Evolutionary conservation across 2,797 vertebrate species (phyloP).

Genomic region (Aeoliscus strigatus): DNA sequence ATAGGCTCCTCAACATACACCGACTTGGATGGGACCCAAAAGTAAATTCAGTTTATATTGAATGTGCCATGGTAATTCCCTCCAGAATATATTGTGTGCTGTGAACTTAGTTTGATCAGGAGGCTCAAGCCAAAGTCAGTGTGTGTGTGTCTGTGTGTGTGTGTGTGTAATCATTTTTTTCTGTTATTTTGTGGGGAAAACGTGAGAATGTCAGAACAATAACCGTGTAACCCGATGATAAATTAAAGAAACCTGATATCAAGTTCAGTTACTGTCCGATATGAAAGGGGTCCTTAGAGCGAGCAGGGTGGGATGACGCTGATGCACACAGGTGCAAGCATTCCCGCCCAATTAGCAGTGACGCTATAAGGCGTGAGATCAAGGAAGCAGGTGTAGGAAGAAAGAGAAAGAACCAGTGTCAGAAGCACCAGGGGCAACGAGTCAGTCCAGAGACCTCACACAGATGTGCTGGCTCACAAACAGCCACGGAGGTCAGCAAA

Average conservation of each 20-base stretch:
- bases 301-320: slow-evolving; percentile 40
- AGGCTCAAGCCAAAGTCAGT: slow-evolving; percentile 38
- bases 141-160: slow-evolving; percentile 33
- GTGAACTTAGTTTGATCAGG: slow-evolving; percentile 49
- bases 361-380: slow-evolving; percentile 47
- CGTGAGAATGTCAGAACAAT: background rate
- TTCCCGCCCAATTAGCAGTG: slow-evolving; percentile 60
- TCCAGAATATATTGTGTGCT: slow-evolving; percentile 61
- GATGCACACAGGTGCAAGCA: slow-evolving; percentile 53
- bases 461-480: slow-evolving; percentile 70
- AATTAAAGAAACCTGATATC: slow-evolving; percentile 1
- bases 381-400: slow-evolving; percentile 31
- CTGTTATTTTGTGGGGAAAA: slow-evolving; percentile 8
- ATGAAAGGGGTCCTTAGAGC: slow-evolving; percentile 20
- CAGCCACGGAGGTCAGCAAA: slow-evolving; percentile 66
- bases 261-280: slow-evolving; percentile 3
- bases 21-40: slow-evolving; percentile 62
- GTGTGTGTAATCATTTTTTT: slow-evolving; percentile 29
- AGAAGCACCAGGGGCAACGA: slow-evolving; percentile 67
- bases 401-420: slow-evolving; percentile 44
- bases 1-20: slow-evolving; percentile 57
- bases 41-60: slow-evolving; percentile 69
- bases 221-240: slow-evolving; percentile 12
- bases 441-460: slow-evolving; percentile 45
- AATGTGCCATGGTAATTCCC: slow-evolving; percentile 68